phyloP scores from a whole-genome alignment of 2,113 vertebrate genomes.

The Balaenoptera acutorostrata region DNA sequence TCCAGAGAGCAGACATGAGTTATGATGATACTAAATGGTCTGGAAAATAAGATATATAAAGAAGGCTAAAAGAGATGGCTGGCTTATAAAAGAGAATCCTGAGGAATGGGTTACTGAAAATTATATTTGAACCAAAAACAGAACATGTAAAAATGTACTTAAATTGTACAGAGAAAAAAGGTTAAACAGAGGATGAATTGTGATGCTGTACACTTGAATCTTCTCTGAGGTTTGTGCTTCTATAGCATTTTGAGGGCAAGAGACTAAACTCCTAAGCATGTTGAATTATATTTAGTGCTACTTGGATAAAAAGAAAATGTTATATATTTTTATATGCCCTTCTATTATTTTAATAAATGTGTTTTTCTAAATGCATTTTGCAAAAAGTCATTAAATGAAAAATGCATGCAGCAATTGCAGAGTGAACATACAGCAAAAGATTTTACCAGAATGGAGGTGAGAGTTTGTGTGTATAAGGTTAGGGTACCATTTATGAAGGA shows the following conservation, averaged over 20 bases:
- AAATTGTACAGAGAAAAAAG: not conserved
- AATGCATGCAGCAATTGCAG: not conserved
- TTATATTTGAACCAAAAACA: not conserved
- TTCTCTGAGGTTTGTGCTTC: not conserved
- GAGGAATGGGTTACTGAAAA: conserved; percentile 1
- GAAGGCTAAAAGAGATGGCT: not conserved
- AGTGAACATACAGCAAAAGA: not conserved
- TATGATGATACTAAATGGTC: not conserved
- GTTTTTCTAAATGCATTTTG: not conserved
- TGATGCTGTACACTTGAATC: not conserved
- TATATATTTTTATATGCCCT: not conserved
- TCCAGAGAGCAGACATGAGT: not conserved
- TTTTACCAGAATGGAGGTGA: not conserved
- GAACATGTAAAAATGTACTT: conserved; percentile 9
- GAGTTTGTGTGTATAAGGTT: not conserved
- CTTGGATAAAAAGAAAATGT: not conserved
- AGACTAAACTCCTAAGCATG: not conserved
- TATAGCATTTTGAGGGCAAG: not conserved
- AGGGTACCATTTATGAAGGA: not conserved
- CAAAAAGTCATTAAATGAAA: not conserved
- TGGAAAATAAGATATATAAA: conserved; percentile 36
- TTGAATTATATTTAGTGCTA: not conserved
- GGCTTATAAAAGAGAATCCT: not conserved
- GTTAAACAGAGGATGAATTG: conserved; percentile 16
- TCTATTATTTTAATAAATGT: not conserved